These are phyloP conservation scores for Temnothorax unifasciatus DNA, from an alignment of 2,888 invertebrate species.

Conservation along the genomic window DNA sequence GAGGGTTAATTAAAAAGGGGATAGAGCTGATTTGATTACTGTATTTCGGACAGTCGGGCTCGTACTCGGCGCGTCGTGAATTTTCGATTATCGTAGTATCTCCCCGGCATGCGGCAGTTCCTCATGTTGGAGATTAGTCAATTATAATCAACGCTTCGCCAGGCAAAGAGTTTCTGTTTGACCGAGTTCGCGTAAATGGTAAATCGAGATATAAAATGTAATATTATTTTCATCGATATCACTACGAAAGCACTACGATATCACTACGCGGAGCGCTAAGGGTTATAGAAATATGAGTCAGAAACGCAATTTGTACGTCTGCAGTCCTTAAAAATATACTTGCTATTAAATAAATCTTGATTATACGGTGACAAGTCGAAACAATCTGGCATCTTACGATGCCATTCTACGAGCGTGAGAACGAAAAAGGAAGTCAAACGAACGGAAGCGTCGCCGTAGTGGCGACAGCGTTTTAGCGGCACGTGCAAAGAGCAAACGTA, in stretches of 20 bases:
- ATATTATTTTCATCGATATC: neutral
- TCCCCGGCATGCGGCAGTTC: neutral
- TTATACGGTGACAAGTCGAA: neutral
- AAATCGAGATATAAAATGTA: neutral
- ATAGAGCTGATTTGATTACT: constrained; percentile 80
- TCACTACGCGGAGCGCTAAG: too few species aligned
- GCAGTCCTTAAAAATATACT: neutral
- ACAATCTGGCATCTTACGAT: neutral
- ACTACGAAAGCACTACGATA: too few species aligned
- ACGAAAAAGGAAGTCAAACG: constrained; percentile 5
- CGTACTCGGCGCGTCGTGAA: constrained; percentile 29
- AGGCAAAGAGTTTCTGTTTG: neutral
- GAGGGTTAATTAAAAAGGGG: constrained; percentile 82
- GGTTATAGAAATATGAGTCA: neutral
- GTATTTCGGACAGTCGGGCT: constrained; percentile 41
- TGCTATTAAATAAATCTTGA: neutral
- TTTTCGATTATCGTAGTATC: constrained; percentile 59
- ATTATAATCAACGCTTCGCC: constrained; percentile 23
- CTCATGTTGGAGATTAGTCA: constrained; percentile 24
- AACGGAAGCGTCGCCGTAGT: constrained; percentile 16
- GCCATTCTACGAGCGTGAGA: constrained; percentile 33
- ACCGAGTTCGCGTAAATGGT: neutral
- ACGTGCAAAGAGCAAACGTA: constrained; percentile 40
- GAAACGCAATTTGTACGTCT: neutral
- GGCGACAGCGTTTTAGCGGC: constrained; percentile 24